Base-by-base conservation (phyloP, 2,113 vertebrate species). In the Hippocampus guttulatus region DNA sequence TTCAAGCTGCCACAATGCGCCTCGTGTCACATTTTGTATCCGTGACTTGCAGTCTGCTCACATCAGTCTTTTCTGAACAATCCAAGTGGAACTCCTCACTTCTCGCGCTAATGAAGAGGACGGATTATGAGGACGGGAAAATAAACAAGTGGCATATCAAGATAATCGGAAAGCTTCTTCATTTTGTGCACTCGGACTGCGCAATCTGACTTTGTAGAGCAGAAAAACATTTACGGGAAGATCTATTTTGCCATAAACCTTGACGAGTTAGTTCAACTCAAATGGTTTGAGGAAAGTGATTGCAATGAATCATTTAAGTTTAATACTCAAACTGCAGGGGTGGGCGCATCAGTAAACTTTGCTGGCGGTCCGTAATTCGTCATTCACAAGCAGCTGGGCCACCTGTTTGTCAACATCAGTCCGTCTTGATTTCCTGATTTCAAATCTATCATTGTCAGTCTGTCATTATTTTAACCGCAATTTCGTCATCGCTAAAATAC, bases 71-170 rank as follows among this genome's bases (percentile, higher is more conserved):
- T n/a, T 5, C n/a, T 45, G 41, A 64, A 64, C 40, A 8, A 47
- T 45, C 41, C 23, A 47, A 64, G 63, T 64, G 58, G 25, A 33
- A 18, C 27, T 3, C 58, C 7, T 61, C 15, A 33, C 54, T 9
- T 64, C 73, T 70, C 66, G 61, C 23, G 76, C 75, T 82, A 83
- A 84, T 69, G 45, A 60, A 81, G 64, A 70, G 3, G 81, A 78
- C n/a, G n/a, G n/a, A n/a, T 77, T 68, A 70, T 21, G 60, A 18
- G 38, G 21, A 33, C 5, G 23, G 41, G 21, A 23, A 55, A 27
- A 69, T 45, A 64, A 73, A 23, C 67, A 74, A 49, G 70, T 30
- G 33, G 0, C 67, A 78, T 49, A 74, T 68, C 61, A 83, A 74
- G 76, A 79, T 81, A 8, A 47, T 65, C 66, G 75, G 60, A 62